phyloP scores from a whole-genome alignment of 2,888 invertebrate genomes.

The Pristionchus entomophagus region DNA sequence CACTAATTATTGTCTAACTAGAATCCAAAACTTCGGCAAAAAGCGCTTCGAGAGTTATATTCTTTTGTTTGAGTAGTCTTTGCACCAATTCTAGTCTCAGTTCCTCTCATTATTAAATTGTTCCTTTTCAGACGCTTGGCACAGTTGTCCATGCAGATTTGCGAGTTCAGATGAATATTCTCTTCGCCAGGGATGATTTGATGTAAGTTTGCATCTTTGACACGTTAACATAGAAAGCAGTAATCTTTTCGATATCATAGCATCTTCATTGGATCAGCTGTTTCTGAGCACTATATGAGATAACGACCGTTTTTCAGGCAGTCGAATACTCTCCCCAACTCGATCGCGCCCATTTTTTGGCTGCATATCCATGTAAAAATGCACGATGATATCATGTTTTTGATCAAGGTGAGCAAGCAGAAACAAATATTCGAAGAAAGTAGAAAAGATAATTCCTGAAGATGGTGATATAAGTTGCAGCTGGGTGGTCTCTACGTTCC shows the following conservation, averaged over 20 bases:
- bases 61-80: no score
- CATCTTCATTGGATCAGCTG: background rate
- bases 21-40: background rate
- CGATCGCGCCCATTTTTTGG: conserved; percentile 14
- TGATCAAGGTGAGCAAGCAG: background rate
- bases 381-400: background rate
- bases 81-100: no score
- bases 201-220: no score
- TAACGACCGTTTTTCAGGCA: background rate
- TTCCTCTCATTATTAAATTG: no score
- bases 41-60: no score
- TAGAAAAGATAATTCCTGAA: no score
- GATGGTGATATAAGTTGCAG: no score
- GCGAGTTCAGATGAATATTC: background rate
- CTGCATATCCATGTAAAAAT: background rate
- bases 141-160: background rate
- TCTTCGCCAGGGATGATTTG: background rate
- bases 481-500: conserved; percentile 19
- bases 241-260: no score
- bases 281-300: no score
- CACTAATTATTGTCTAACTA: background rate
- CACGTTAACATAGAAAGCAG: no score
- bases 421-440: no score
- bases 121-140: background rate
- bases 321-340: conserved; percentile 1